These are phyloP conservation scores for Pocota personata DNA, from an alignment of 2,888 invertebrate species.

Conservation along the genomic window DNA sequence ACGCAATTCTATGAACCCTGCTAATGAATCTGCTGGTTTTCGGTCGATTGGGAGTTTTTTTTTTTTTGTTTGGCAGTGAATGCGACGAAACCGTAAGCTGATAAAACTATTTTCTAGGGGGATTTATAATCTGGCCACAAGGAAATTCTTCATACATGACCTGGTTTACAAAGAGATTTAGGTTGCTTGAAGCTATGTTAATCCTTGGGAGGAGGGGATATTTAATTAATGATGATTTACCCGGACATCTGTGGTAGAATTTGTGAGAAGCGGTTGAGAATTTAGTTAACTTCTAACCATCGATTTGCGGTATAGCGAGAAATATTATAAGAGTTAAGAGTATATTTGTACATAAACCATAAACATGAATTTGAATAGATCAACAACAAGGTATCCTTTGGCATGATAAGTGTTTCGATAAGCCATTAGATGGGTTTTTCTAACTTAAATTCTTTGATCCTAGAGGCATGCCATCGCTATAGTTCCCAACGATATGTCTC, in stretches of 20 bases:
- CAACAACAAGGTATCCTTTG: too few species aligned
- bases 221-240: background rate
- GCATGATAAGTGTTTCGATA: too few species aligned
- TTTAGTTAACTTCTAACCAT: too few species aligned
- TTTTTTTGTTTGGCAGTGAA: constrained; percentile 45
- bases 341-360: too few species aligned
- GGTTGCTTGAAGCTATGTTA: background rate
- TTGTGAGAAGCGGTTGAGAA: background rate
- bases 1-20: constrained; percentile 28
- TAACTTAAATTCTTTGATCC: too few species aligned
- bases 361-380: too few species aligned
- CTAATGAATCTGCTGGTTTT: constrained; percentile 43
- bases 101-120: constrained; percentile 25
- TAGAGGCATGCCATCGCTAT: too few species aligned
- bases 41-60: constrained; percentile 5
- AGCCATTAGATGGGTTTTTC: too few species aligned
- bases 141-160: constrained; percentile 46
- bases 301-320: too few species aligned
- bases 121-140: constrained; percentile 21
- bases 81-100: constrained; percentile 11
- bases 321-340: too few species aligned
- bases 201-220: background rate
- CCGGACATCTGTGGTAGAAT: background rate
- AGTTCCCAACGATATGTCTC: too few species aligned
- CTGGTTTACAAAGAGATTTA: constrained; percentile 14